Base-by-base conservation (phyloP, 1,140 invertebrate species). In the Venustaconcha ellipsiformis region DNA sequence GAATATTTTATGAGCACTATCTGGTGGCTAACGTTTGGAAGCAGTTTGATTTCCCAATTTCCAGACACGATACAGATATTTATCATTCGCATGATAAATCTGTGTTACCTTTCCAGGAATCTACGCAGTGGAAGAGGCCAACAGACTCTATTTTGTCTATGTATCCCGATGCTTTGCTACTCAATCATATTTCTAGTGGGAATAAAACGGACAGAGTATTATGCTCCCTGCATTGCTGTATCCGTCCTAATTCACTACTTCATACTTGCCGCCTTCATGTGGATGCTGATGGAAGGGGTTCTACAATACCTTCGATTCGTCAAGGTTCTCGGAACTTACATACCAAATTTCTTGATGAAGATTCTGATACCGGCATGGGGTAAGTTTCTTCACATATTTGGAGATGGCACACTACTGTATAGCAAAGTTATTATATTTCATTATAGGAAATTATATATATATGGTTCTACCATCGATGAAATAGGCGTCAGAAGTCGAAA, bases 211-310 rank as follows among this genome's bases (percentile, higher is more conserved):
- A 86, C 83, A 30, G 70, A 80, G 20, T 73, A 64, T 57, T 68
- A 79, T 23, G 74, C 18, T n/a, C 84, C 81, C 0, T 91, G 90
- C 76, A 76, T 88, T 5, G 78, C 71, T 13, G 84, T 90, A 20
- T 88, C 90, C 4, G 87, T 84, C 2, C 71, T 90, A 18, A 80
- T 91, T n/a, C 91, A 91, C 72, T 91, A 91, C 78, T 89, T 91
- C 74, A 84, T 91, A 56, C 79, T 91, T 20, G 88, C 86, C 0
- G 87, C 90, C 13, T 91, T 91, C 72, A 85, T 88, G 70, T 91
- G 91, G 91, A 91, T 91, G 90, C 76, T 91, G 48, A 87, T 91
- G 14, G 90, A 91, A 77, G 90, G 87, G 0, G 74, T 90, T n/a
- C 80, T 91, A 17, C 90, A 91, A 80, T 91, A 91, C 73, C 78